Percentiles rank a stretch among this genome's conserved stretches.
phyloP scores from a whole-genome alignment of 1,140 invertebrate species.

The Nixonia krombeini region DNA sequence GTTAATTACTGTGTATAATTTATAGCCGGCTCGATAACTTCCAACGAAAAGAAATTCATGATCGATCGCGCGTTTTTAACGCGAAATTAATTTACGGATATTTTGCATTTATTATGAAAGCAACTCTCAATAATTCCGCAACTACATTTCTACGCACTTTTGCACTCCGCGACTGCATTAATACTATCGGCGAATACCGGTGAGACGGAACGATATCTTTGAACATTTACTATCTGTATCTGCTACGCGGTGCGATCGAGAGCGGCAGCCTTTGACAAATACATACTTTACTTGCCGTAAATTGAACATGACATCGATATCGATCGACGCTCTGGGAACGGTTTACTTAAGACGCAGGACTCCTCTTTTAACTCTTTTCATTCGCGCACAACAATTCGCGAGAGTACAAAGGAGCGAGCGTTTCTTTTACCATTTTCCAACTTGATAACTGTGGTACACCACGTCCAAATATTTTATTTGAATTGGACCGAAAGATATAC shows the following conservation, averaged over 20 bases:
- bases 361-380: not conserved
- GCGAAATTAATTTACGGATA: constrained; percentile 25
- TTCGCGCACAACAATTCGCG: not conserved
- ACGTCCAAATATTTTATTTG: no score
- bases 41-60: no score
- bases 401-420: no score
- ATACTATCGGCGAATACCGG: not conserved
- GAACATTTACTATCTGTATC: no score
- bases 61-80: no score
- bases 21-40: no score
- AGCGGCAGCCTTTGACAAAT: not conserved
- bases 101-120: constrained; percentile 3
- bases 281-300: not conserved
- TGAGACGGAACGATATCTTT: not conserved
- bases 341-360: not conserved
- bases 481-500: no score
- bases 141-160: no score
- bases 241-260: not conserved
- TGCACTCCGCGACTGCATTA: constrained; percentile 13
- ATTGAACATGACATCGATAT: constrained; percentile 7
- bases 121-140: not conserved
- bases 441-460: no score
- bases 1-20: no score
- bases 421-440: no score
- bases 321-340: not conserved